Base-by-base conservation (phyloP, 1,140 invertebrate species). In the Anoplophora glabripennis region DNA sequence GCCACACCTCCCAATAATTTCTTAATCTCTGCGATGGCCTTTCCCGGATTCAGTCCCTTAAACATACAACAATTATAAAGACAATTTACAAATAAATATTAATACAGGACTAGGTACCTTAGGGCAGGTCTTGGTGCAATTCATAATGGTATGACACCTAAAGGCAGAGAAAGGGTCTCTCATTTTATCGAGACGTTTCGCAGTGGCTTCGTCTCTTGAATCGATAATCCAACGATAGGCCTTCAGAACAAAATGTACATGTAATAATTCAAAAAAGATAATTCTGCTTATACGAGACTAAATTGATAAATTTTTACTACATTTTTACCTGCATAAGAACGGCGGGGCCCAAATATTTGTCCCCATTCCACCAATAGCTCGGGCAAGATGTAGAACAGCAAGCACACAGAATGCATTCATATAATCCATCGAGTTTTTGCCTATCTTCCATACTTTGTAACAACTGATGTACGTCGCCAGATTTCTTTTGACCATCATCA, bases 281-380 rank as follows among this genome's bases (percentile, higher is more conserved):
- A 53, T 10, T 37, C 10, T 53, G 10, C 21, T 44, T 11, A 8
- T 8, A 37, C 8, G 36, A 37, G n/a, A n/a, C n/a, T n/a, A n/a
- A n/a, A 45, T 46, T 18, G 12, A 46, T 2, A 2, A 18, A 47
- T 47, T 33, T 18, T 47, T 10, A 38, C 45, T 34, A n/a, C 7
- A 49, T 38, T 49, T 14, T 69, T 61, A 85, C 86, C 79, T 97
- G 94, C 93, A 97, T 94, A 4, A 98, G 81, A n/a, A 94, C 93
- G 21, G 94, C 94, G 8, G 94, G 94, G 0, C 94, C 96, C 37
- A 98, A 83, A 76, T 97, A 98, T 72, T 96, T 96, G 73, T 98
- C 94, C 8, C 89, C 87, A 75, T 98, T 98, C 96, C 96, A 98
- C 95, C 96, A 98, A 78, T 98, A 98, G 38, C 91, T 94, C 1